Percentiles rank a stretch among this genome's conserved stretches.
These are phyloP conservation scores for Tethya wilhelma DNA, from an alignment of 37 sponge, comb jelly and placozoan species.

Conservation along the genomic window DNA sequence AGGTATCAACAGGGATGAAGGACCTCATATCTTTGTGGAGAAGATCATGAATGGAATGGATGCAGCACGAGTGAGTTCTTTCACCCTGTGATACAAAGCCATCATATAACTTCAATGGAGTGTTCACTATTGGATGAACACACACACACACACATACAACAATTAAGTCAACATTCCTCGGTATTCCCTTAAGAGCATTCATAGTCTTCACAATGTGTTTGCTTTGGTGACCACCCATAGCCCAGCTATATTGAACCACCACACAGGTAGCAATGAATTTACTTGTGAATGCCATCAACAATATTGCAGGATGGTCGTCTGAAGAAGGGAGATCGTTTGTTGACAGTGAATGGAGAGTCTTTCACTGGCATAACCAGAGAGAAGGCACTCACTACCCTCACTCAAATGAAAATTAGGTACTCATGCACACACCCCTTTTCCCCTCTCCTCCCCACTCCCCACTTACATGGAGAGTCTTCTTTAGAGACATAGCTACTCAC, in stretches of 20 bases:
- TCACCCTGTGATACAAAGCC: too few species aligned
- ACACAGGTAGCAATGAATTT: not conserved
- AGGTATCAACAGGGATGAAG: slow-evolving; percentile 46
- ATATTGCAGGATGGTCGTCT: slow-evolving; percentile 58
- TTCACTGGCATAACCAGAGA: slow-evolving; percentile 54
- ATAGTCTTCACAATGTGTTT: too few species aligned
- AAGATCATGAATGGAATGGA: slow-evolving; percentile 75
- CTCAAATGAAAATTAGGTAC: slow-evolving; percentile 59
- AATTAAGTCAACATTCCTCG: too few species aligned
- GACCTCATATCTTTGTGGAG: slow-evolving; percentile 74
- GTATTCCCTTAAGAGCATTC: too few species aligned
- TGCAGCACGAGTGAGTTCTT: slow-evolving; percentile 66
- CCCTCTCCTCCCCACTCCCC: too few species aligned
- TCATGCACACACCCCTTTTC: not conserved
- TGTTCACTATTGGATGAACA: too few species aligned
- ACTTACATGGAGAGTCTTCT: too few species aligned
- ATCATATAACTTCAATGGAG: too few species aligned
- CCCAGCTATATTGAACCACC: not conserved
- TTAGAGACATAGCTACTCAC: too few species aligned
- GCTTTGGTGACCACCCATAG: not conserved
- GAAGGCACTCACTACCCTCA: slow-evolving; percentile 64
- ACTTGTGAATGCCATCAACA: not conserved
- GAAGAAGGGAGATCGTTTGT: slow-evolving; percentile 64
- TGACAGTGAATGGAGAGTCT: slow-evolving; percentile 78
- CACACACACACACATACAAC: too few species aligned